Percentiles rank a stretch among this genome's conserved stretches.
These are phyloP conservation scores for Aphidius ervi DNA, from an alignment of 1,140 invertebrate species.

Conservation along the genomic window DNA sequence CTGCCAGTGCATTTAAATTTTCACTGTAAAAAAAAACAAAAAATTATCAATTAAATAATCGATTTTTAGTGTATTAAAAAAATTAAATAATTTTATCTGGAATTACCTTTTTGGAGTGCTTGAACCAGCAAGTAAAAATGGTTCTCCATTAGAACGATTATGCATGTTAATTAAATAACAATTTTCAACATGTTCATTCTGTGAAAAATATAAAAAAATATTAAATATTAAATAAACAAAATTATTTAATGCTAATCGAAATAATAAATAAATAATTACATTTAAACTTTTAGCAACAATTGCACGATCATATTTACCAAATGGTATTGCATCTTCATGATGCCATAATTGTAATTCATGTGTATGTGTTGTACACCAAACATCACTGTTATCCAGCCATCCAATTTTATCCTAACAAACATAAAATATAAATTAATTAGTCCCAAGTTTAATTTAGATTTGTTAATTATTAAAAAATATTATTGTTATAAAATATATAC, in stretches of 20 bases:
- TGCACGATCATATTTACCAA: conserved; percentile 54
- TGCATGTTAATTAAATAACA: conserved; percentile 61
- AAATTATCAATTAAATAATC: conserved; percentile 9
- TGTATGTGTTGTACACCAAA: conserved; percentile 68
- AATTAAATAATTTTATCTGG: conserved; percentile 23
- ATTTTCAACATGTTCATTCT: conserved; percentile 60
- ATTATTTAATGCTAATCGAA: conserved; percentile 12
- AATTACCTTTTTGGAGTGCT: conserved; percentile 56
- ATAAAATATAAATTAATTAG: neutral
- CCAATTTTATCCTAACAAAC: conserved; percentile 29
- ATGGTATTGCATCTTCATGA: conserved; percentile 57
- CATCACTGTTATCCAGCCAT: conserved; percentile 49
- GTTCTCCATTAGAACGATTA: conserved; percentile 31
- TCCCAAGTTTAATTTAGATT: neutral
- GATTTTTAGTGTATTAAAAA: no score
- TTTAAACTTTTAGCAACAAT: conserved; percentile 34
- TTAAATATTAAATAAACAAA: neutral
- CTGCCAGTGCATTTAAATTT: conserved; percentile 56
- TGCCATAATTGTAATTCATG: conserved; percentile 71
- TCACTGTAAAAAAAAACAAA: conserved; percentile 44
- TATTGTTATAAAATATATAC: conserved; percentile 48
- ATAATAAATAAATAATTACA: conserved; percentile 22
- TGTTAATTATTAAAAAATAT: conserved; percentile 16
- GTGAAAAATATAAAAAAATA: conserved; percentile 26
- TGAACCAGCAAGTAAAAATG: conserved; percentile 62